Conservation (phyloP, 2,797 vertebrate species). For the Girardinus metallicus region DNA sequence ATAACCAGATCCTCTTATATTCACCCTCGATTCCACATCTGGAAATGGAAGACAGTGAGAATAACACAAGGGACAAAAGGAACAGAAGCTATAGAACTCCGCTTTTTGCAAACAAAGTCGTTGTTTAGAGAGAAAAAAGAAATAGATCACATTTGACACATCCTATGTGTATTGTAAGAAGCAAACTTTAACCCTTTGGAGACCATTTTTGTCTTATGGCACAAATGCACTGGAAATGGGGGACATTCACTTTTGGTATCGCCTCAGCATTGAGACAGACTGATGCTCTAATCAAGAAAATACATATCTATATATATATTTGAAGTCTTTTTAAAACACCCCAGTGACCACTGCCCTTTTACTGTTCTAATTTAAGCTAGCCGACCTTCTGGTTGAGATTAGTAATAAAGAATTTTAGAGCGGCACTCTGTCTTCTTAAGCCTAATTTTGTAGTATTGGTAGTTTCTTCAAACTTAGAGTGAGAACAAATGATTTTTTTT, state of each 20-base stretch:
- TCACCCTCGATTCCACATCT: constrained; percentile 13
- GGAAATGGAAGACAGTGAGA: constrained; percentile 16
- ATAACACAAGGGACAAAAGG: constrained; percentile 43
- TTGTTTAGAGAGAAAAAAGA: constrained; percentile 9
- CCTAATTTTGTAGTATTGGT: not conserved
- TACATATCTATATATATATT: not conserved
- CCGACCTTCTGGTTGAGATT: not conserved
- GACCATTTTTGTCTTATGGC: constrained; percentile 59
- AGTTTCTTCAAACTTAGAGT: not conserved
- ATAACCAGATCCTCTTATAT: constrained; percentile 42
- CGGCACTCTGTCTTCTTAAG: not conserved
- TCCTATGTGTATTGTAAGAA: constrained; percentile 44
- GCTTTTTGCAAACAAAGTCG: constrained; percentile 39
- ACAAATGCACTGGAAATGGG: constrained; percentile 67
- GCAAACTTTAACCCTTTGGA: constrained; percentile 43
- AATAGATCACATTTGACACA: constrained; percentile 28
- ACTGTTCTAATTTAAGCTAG: constrained; percentile 7
- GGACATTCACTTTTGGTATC: constrained; percentile 16
- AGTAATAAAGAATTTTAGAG: not conserved
- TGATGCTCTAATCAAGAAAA: not conserved
- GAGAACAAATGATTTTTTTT: not conserved
- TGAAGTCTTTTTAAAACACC: not conserved
- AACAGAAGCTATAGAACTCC: constrained; percentile 45
- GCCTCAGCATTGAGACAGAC: not conserved
- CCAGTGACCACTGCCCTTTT: constrained; percentile 42